Percentiles rank a stretch among this genome's conserved stretches.
phyloP scores from a whole-genome alignment of 2,888 invertebrate species.

The Bedellia somnulentella region DNA sequence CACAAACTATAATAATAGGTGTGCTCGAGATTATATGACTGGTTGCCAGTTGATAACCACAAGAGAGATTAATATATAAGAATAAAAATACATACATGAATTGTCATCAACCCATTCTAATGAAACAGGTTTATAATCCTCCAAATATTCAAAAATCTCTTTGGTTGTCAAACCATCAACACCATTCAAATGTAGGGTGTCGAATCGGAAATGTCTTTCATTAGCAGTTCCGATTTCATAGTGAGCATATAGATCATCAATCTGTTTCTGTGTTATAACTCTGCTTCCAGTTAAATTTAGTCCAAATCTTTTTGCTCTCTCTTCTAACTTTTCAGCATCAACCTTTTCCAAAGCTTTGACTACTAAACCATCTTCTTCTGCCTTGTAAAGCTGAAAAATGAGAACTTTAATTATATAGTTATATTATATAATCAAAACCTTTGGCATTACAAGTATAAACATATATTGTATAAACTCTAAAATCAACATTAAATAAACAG shows the following conservation, averaged over 20 bases:
- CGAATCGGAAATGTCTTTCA: slow-evolving; percentile 67
- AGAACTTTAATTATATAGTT: too few species aligned
- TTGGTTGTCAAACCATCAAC: slow-evolving; percentile 74
- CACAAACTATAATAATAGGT: too few species aligned
- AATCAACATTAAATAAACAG: too few species aligned
- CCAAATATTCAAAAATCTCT: slow-evolving; percentile 79
- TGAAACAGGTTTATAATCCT: slow-evolving; percentile 72
- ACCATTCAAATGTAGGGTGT: slow-evolving; percentile 76
- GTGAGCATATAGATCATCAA: slow-evolving; percentile 44
- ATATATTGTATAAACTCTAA: too few species aligned
- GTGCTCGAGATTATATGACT: too few species aligned
- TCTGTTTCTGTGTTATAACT: slow-evolving; percentile 44
- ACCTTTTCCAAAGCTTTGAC: slow-evolving; percentile 36
- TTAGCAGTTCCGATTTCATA: slow-evolving; percentile 52
- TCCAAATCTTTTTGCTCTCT: slow-evolving; percentile 47
- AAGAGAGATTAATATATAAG: too few species aligned
- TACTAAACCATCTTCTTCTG: slow-evolving; percentile 30
- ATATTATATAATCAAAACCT: too few species aligned
- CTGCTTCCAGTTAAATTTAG: slow-evolving; percentile 39
- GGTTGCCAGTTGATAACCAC: too few species aligned
- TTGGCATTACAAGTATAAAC: too few species aligned
- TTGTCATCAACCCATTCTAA: slow-evolving; percentile 82
- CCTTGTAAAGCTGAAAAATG: slow-evolving; percentile 30
- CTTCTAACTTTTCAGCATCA: slow-evolving; percentile 42
- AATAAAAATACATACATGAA: slow-evolving; percentile 70